Percentiles rank a stretch among this genome's conserved stretches.
Conservation (phyloP, 2,888 invertebrate genomes). For the Trachelus tabidus region DNA sequence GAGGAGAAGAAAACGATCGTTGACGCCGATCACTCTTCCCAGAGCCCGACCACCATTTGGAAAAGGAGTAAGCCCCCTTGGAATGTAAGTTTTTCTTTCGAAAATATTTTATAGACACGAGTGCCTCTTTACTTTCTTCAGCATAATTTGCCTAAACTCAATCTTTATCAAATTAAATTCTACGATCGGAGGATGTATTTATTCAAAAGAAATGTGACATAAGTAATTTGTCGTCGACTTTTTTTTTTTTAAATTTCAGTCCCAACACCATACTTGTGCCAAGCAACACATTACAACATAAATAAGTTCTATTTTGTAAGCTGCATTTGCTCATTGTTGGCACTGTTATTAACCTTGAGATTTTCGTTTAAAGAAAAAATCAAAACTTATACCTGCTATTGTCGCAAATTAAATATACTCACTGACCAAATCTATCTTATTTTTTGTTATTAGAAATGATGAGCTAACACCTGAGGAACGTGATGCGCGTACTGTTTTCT, state of each 20-base stretch:
- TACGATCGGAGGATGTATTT: slow-evolving; percentile 38
- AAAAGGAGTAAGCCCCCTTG: slow-evolving; percentile 64
- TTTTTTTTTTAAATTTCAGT: neutral
- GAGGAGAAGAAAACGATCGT: slow-evolving; percentile 63
- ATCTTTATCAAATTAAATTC: slow-evolving; percentile 20
- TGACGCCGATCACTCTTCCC: slow-evolving; percentile 62
- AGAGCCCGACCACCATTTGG: slow-evolving; percentile 65
- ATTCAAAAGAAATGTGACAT: slow-evolving; percentile 35
- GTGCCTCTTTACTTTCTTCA: neutral
- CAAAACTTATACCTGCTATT: too few relatives aligned
- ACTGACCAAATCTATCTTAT: too few relatives aligned
- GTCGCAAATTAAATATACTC: too few relatives aligned
- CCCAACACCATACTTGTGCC: slow-evolving; percentile 11
- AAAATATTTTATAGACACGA: neutral
- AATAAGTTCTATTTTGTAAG: slow-evolving; percentile 1
- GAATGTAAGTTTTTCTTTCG: slow-evolving; percentile 56
- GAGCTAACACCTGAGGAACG: slow-evolving; percentile 96
- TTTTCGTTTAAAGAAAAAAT: too few relatives aligned
- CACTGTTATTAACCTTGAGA: too few relatives aligned
- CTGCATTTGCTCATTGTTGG: neutral
- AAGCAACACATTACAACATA: slow-evolving; percentile 13
- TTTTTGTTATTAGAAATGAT: slow-evolving; percentile 44
- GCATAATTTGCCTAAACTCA: slow-evolving; percentile 46
- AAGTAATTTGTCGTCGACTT: neutral
- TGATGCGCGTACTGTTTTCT: slow-evolving; percentile 98